Base-by-base conservation (phyloP, 2,888 invertebrate species). In the Parapristionchus giblindavisi region DNA sequence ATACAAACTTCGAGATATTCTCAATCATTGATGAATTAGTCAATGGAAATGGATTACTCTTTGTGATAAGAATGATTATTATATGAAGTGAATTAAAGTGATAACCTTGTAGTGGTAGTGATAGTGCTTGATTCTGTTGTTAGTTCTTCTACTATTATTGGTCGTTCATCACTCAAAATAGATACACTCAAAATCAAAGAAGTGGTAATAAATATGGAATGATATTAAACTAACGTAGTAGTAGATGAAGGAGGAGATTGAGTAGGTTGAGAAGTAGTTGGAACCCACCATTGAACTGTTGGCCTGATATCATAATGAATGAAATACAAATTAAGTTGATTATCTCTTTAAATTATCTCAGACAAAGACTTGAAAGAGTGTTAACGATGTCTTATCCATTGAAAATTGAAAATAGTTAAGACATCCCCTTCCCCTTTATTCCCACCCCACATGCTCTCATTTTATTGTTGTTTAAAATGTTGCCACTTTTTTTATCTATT, bases 281-380 rank as follows among this genome's bases (percentile, higher is more conserved):
- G 48, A 4, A 51, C 66, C 66, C 66, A 66, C 66, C 66, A 66
- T 32, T 29, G 32, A 32, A 66, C 51, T 14, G 66, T 66, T 17
- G 66, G 51, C 66, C 66, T 66, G 51, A 65, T 8, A 65, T 43
- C 14, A 21, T 14, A 48, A 48, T 11, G 48, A 14, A 21, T 48
- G 14, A 48, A 48, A 21, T n/a, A n/a, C n/a, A n/a, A n/a, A n/a
- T n/a, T n/a, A n/a, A n/a, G n/a, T n/a, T n/a, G n/a, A n/a, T n/a
- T n/a, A n/a, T n/a, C n/a, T n/a, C n/a, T n/a, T n/a, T n/a, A n/a
- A n/a, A n/a, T n/a, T n/a, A n/a, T n/a, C n/a, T n/a, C n/a, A n/a
- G n/a, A n/a, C n/a, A n/a, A n/a, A n/a, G n/a, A n/a, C n/a, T n/a
- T n/a, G n/a, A n/a, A n/a, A n/a, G n/a, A n/a, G n/a, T n/a, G n/a